Conservation (phyloP, 2,797 vertebrate species). For the Hoplostethus mediterraneus region DNA sequence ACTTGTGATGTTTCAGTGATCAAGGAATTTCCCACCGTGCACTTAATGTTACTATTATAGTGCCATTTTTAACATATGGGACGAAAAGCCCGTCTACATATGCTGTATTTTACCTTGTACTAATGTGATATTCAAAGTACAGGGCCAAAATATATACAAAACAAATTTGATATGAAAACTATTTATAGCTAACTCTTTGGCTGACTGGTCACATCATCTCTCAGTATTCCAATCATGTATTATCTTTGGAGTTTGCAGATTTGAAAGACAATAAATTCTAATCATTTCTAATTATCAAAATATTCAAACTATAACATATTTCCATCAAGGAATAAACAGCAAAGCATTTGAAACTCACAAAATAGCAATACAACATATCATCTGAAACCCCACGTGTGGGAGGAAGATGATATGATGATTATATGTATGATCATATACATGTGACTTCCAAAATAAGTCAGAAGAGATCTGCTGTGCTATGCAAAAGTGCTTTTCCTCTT, state of each 20-base stretch:
- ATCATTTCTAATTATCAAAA: constrained; percentile 32
- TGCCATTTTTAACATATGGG: neutral
- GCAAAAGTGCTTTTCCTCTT: constrained; percentile 53
- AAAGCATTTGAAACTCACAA: constrained; percentile 35
- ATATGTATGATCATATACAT: neutral
- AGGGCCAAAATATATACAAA: neutral
- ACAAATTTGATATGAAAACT: neutral
- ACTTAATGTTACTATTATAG: too few relatives aligned
- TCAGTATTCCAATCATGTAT: constrained; percentile 9
- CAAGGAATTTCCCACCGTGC: too few relatives aligned
- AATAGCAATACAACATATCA: neutral
- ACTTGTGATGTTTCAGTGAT: too few relatives aligned
- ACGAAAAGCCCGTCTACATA: too few relatives aligned
- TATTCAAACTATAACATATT: constrained; percentile 44
- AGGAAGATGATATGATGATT: too few relatives aligned
- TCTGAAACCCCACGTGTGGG: too few relatives aligned
- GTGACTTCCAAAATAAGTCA: constrained; percentile 21
- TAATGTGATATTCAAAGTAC: neutral
- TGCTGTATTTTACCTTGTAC: too few relatives aligned
- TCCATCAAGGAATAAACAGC: constrained; percentile 44
- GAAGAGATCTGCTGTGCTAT: constrained; percentile 10
- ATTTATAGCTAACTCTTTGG: constrained; percentile 68
- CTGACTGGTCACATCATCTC: constrained; percentile 22
- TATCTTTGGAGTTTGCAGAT: constrained; percentile 56
- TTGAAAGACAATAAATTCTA: constrained; percentile 5